Base-by-base conservation (phyloP, 2,888 invertebrate species). In the Andrena marginata region DNA sequence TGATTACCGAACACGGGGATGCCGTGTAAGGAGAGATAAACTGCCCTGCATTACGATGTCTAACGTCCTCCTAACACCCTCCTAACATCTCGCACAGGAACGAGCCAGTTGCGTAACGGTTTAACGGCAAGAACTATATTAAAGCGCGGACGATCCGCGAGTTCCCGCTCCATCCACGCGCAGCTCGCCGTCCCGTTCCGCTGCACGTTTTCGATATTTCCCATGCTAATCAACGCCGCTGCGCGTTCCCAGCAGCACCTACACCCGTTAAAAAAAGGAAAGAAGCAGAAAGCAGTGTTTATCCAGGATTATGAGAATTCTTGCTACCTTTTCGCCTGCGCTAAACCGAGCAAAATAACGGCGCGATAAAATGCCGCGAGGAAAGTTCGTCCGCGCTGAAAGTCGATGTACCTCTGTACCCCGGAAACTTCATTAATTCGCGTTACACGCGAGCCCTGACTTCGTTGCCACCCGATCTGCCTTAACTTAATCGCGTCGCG, bases 101-200 rank as follows among this genome's bases (percentile, higher is more conserved):
- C 49, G 77, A 81, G 76, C 65, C 51, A 35, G 80, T 87, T 86
- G 88, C 72, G 81, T 78, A 87, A 87, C 80, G 72, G 76, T 83
- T 75, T 85, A 85, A 87, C 83, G 73, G 74, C 77, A 70, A 85
- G 82, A 73, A 84, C 84, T 84, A 82, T 82, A 84, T 84, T 75
- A 77, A 82, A 76, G 33, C 68, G 6, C 48, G 48, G 67, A 60
- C 49, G 73, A 51, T 54, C 64, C n/a, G 26, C 49, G 20, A 10
- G n/a, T 20, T 10, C 8, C 31, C 16, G n/a, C 49, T 10, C 29
- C 26, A 49, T 33, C 23, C 6, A 10, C 23, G 26, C 7, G 49
- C 59, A 48, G 13, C 69, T 59, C 29, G 29, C 13, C n/a, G 56
- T 56, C 13, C 74, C 59, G 56, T 77, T 48, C 64, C 16, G 16